Evolutionary conservation across 2,113 vertebrate species (phyloP), one percentile per base, ranked within the genome.

Genomic region (Eudyptes chrysolophus): DNA sequence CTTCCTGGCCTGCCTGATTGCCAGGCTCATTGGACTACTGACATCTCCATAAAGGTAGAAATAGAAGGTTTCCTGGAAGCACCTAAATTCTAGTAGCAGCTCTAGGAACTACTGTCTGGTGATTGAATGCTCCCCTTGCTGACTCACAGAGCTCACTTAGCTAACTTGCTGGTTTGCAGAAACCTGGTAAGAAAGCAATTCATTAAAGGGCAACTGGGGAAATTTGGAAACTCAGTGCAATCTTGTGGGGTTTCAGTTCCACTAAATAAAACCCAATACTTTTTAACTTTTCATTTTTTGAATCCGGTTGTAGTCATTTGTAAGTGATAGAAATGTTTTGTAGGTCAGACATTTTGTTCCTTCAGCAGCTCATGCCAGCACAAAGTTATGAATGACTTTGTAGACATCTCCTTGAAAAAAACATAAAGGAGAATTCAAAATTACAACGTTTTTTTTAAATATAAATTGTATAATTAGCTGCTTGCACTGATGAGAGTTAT

Each of bases 1-100:
- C 0, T 0, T 16, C 27, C 27, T 62, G 13, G 8, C 26, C n/a
- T 69, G 20, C n/a, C 38, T 70, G 9, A 17, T 27, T 87, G 38
- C 38, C 42, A 57, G 36, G 18, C 9, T 71, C 13, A 7, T 15
- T 65, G 51, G 42, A 75, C 10, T 71, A 46, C 0, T 68, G 27
- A 72, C 18, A 93, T 36, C 26, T 18, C 30, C 20, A 29, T 66
- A 74, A 84, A 81, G 13, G 26, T 13, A 77, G n/a, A 62, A 70
- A 55, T 5, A 18, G 19, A 61, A 40, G 7, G 44, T 75, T 84
- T 52, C 55, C 61, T 93, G 29, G 21, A 84, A 92, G 36, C 9
- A 82, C 9, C n/a, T 84, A 12, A 60, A 71, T 60, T 87, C 55
- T 64, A 15, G 42, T 29, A 91, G 19, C 34, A 94, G 29, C 34